Evolutionary conservation across 2,797 vertebrate species (phyloP).

Genomic region (Neosilurus mollespiculum): DNA sequence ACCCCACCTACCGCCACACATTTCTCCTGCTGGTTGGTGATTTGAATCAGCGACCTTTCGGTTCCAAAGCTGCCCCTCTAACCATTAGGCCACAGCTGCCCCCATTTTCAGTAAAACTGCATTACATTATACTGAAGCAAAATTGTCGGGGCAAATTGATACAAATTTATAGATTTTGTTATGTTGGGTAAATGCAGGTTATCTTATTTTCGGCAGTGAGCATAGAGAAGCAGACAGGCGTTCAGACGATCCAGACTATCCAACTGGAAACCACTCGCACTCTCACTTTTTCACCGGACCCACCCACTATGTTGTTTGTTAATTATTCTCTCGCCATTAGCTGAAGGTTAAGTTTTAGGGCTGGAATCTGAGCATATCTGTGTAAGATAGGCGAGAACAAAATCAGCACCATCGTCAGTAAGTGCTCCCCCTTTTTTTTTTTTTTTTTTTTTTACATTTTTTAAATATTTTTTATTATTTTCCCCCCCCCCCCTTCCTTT

Average conservation of each 20-base stretch:
- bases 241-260: too few species aligned
- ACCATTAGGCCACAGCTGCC: too few species aligned
- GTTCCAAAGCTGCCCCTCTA: too few species aligned
- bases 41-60: too few species aligned
- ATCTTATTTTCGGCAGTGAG: neutral
- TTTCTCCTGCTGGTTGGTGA: too few species aligned
- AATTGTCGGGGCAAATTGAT: neutral
- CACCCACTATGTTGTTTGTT: neutral
- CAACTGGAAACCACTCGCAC: neutral
- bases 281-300: neutral
- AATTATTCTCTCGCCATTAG: neutral
- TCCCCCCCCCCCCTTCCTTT: too few species aligned
- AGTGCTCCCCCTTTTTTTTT: too few species aligned
- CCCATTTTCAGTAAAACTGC: too few species aligned
- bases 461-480: too few species aligned
- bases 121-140: neutral
- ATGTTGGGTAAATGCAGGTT: neutral
- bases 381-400: neutral
- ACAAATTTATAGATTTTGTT: neutral
- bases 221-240: neutral
- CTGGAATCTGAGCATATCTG: neutral
- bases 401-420: neutral
- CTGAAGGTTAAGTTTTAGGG: too few species aligned
- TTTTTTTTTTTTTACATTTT: too few species aligned
- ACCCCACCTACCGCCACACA: too few species aligned